These are phyloP conservation scores for mouse (Mus musculus) DNA, from an alignment of 2,113 vertebrate genomes.

Conservation along the genomic window DNA sequence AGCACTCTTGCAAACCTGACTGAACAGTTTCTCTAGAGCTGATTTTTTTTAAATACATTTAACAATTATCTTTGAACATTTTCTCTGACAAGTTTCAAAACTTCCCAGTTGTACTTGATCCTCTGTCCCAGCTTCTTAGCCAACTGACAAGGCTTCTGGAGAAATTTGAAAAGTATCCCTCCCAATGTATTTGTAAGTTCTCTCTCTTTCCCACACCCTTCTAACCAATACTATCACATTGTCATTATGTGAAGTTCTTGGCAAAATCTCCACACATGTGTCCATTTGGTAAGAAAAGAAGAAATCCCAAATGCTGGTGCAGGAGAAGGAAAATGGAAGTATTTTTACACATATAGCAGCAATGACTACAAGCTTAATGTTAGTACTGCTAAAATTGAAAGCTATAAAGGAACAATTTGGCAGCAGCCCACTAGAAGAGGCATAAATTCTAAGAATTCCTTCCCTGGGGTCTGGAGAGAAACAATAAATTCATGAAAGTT, in stretches of 20 bases:
- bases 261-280: constrained; percentile 41
- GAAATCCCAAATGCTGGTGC: not conserved
- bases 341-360: constrained; percentile 28
- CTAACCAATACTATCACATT: not conserved
- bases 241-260: not conserved
- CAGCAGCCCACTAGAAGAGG: not conserved
- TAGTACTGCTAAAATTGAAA: constrained; percentile 43
- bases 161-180: not conserved
- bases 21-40: not conserved
- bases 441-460: constrained; percentile 17
- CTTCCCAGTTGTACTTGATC: not conserved
- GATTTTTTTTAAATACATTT: not conserved
- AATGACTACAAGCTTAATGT: not conserved
- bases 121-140: not conserved
- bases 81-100: constrained; percentile 22
- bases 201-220: not conserved
- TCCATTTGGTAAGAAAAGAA: not conserved
- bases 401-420: constrained; percentile 25
- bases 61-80: constrained; percentile 21
- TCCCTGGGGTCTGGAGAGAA: not conserved
- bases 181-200: constrained; percentile 45
- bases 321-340: not conserved
- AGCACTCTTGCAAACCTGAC: not conserved
- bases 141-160: constrained; percentile 43
- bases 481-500: not conserved